Conservation (phyloP, 2,888 invertebrate genomes). For the Hymenopus coronatus region DNA sequence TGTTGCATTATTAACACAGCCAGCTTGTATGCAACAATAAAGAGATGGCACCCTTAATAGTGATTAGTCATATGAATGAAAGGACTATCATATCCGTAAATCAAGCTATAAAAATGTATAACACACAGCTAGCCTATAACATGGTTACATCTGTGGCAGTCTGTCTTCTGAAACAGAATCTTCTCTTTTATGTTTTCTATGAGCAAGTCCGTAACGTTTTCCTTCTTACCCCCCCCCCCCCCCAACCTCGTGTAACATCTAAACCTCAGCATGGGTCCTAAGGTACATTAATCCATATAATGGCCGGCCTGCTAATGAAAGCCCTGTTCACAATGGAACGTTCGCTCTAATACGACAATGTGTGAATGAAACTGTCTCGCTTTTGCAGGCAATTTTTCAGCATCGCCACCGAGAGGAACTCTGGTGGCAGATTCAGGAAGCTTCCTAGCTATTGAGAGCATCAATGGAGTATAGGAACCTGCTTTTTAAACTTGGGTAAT, state of each 20-base stretch:
- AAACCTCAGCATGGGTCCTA: constrained; percentile 39
- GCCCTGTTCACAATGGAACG: constrained; percentile 49
- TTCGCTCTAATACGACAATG: constrained; percentile 52
- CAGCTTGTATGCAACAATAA: too few species aligned
- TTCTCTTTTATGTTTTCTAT: neutral
- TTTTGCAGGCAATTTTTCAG: constrained; percentile 50
- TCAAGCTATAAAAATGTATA: neutral
- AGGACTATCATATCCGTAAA: neutral
- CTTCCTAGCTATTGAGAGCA: neutral
- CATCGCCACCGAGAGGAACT: constrained; percentile 29
- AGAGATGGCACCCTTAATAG: neutral
- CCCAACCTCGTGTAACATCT: neutral
- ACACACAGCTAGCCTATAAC: neutral
- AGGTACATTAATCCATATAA: constrained; percentile 52
- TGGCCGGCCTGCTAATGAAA: constrained; percentile 48
- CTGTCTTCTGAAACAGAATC: neutral
- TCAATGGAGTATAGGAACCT: neutral
- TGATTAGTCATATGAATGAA: neutral
- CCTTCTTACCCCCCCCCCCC: neutral
- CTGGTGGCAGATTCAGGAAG: neutral
- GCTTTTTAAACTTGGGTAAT: too few species aligned
- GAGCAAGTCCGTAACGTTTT: neutral
- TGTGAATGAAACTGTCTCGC: constrained; percentile 45
- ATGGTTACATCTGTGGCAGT: neutral
- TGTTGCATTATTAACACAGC: too few species aligned